phyloP scores from a whole-genome alignment of 2,888 invertebrate genomes.

The Rhodophaea formosa region DNA sequence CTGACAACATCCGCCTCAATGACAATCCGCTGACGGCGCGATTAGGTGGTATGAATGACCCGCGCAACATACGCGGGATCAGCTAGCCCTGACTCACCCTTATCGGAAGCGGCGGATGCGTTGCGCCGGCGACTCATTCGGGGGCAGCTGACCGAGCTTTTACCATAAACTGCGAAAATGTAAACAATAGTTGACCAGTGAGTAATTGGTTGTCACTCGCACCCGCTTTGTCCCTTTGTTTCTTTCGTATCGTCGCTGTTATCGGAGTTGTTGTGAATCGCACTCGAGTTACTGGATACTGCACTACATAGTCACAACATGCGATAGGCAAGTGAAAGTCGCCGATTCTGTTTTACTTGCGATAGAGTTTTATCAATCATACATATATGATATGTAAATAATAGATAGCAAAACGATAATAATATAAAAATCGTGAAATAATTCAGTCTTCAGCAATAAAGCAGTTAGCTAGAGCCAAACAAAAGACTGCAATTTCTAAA shows the following conservation, averaged over 20 bases:
- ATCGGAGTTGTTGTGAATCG: slow-evolving; percentile 33
- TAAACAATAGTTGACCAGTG: slow-evolving; percentile 57
- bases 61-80: slow-evolving; percentile 45
- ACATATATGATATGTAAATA: neutral
- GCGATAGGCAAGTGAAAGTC: slow-evolving; percentile 4
- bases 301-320: slow-evolving; percentile 12
- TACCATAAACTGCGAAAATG: slow-evolving; percentile 60
- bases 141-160: slow-evolving; percentile 65
- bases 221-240: slow-evolving; percentile 74
- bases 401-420: neutral
- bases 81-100: slow-evolving; percentile 64
- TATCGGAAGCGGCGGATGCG: slow-evolving; percentile 76
- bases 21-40: slow-evolving; percentile 50
- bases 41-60: slow-evolving; percentile 50
- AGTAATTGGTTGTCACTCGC: slow-evolving; percentile 64
- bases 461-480: no score
- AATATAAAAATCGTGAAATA: neutral
- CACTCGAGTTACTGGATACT: slow-evolving; percentile 21
- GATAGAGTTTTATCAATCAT: neutral
- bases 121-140: slow-evolving; percentile 49
- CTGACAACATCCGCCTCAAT: slow-evolving; percentile 47
- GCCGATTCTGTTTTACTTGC: neutral
- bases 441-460: no score
- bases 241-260: slow-evolving; percentile 27
- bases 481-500: no score